Base-by-base conservation (phyloP, 2,888 invertebrate species). In the Protonemura montana region DNA sequence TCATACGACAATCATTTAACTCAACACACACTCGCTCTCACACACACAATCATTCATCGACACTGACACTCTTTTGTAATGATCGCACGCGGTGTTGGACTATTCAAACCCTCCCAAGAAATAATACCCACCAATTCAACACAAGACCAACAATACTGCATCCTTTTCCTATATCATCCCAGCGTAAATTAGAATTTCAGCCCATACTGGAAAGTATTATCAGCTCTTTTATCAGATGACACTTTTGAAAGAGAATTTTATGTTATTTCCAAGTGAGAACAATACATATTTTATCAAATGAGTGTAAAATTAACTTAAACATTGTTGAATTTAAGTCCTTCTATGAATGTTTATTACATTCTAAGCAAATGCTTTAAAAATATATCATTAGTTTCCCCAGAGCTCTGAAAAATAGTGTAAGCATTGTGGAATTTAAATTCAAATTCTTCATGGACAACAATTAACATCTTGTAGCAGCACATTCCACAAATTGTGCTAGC, bases 1-100 rank as follows among this genome's bases (percentile, higher is more conserved):
- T 84, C 29, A 76, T 59, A 84, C 59, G 76, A 84, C 86, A 81
- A 25, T 29, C 76, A 86, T 86, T 35, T 86, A 86, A 85, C 76
- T 76, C 21, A 84, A 86, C 85, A 85, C 81, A 84, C 83, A 86
- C 77, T 86, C 85, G 41, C 76, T n/a, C 76, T 85, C 87, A 86
- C 27, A 85, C 76, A 76, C 77, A 83, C 28, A 81, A 59, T 59
- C 59, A 59, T 59, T 59, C 59, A 59, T 59, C 59, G 59, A 59
- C 59, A 59, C 59, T 81, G 28, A 81, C 28, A 81, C 84, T 59
- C 84, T 76, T 41, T 30, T 84, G 59, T 84, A 29, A 84, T 76
- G 26, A 26, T 10, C 59, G 84, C 84, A 84, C 84, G 84, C 28
- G 84, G 84, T 84, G 84, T 76, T 76, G 84, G 84, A 76, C 84